These are phyloP conservation scores for Pterocles gutturalis DNA, from an alignment of 2,113 vertebrate species.

Conservation along the genomic window DNA sequence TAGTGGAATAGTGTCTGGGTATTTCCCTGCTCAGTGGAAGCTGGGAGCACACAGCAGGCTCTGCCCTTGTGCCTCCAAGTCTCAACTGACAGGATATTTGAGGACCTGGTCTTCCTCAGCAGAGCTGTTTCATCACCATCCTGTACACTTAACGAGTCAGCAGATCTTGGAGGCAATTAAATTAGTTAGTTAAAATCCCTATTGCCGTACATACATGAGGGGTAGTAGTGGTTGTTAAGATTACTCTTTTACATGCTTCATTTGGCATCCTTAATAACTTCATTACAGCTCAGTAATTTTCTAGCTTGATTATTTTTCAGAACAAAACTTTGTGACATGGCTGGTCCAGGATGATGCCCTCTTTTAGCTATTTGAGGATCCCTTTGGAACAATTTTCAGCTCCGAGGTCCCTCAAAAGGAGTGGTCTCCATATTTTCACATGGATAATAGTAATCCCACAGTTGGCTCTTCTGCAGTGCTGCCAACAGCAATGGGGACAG, in stretches of 20 bases:
- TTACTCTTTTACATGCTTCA: neutral
- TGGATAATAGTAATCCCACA: neutral
- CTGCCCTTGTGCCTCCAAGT: neutral
- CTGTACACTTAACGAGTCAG: neutral
- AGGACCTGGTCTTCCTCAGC: neutral
- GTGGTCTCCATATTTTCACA: neutral
- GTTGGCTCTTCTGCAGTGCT: neutral
- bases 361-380: neutral
- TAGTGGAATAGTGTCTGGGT: neutral
- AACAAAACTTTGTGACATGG: neutral
- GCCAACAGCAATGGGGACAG: neutral
- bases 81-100: neutral
- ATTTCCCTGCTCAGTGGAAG: neutral
- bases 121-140: neutral
- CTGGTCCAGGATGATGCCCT: neutral
- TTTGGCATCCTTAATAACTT: neutral
- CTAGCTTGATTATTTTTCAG: neutral
- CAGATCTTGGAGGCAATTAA: neutral
- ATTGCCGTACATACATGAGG: neutral
- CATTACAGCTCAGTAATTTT: neutral
- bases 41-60: neutral
- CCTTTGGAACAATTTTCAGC: neutral
- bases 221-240: neutral
- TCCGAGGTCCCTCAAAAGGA: neutral
- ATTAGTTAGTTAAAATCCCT: neutral